Evolutionary conservation across 2,888 invertebrate species (phyloP).

Genomic region (Cerastis leucographa): DNA sequence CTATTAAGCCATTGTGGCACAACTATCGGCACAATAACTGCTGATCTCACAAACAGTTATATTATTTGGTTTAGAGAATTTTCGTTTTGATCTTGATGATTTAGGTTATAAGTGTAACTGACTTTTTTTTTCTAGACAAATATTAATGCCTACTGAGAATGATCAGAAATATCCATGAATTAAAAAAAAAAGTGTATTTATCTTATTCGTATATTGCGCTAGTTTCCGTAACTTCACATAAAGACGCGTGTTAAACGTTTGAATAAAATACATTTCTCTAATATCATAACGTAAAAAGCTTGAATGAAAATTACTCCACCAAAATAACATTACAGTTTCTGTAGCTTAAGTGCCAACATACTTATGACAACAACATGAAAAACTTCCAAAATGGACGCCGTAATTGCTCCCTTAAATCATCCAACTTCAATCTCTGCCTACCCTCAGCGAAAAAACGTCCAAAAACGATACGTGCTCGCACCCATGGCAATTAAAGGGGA

Average conservation of each 20-base stretch:
- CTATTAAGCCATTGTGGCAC: no score
- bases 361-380: constrained; percentile 21
- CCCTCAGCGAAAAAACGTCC: constrained; percentile 53
- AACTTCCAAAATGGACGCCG: constrained; percentile 5
- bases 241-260: background rate
- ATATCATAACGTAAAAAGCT: background rate
- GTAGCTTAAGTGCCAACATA: background rate
- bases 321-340: background rate
- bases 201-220: background rate
- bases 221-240: background rate
- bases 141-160: background rate
- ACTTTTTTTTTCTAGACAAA: background rate
- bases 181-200: no score
- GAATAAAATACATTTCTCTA: background rate
- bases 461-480: constrained; percentile 70
- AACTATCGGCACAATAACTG: no score
- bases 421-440: constrained; percentile 33
- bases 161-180: background rate
- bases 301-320: background rate
- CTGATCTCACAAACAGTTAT: no score
- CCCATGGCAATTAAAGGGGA: constrained; percentile 83
- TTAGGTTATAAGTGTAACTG: background rate
- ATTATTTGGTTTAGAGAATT: background rate
- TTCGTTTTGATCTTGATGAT: background rate
- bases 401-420: constrained; percentile 52